Evolutionary conservation across 2,888 invertebrate species (phyloP).

Genomic region (Ellobium chinense): DNA sequence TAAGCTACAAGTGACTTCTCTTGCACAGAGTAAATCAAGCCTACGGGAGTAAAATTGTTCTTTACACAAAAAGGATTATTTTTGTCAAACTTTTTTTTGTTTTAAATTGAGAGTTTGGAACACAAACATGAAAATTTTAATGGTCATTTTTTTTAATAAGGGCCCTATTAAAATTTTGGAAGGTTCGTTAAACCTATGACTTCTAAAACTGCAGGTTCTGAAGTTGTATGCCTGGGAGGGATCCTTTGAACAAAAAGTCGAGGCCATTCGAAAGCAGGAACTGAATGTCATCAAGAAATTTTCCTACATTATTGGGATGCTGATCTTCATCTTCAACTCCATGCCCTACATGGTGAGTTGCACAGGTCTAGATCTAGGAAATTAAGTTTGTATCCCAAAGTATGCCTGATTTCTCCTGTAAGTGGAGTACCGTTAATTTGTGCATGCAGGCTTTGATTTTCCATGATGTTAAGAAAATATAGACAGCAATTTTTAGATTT

Average conservation of each 20-base stretch:
- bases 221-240: constrained; percentile 46
- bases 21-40: not conserved
- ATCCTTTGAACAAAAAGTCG: constrained; percentile 41
- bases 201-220: not conserved
- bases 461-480: too few species aligned
- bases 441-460: too few species aligned
- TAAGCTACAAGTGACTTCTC: too few species aligned
- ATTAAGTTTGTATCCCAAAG: too few species aligned
- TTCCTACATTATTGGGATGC: constrained; percentile 5
- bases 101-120: too few species aligned
- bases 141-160: too few species aligned
- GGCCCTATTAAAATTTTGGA: too few species aligned
- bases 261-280: constrained; percentile 19
- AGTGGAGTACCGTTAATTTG: too few species aligned
- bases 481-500: too few species aligned
- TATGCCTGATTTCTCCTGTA: too few species aligned
- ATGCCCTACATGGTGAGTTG: constrained; percentile 28
- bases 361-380: too few species aligned
- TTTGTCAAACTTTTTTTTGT: not conserved
- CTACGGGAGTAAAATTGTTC: not conserved
- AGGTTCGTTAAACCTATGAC: not conserved
- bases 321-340: constrained; percentile 17
- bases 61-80: not conserved
- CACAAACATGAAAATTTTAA: too few species aligned
- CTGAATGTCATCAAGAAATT: constrained; percentile 24